Conservation (phyloP, 1,140 invertebrate species). For the Vollenhovia emeryi region DNA sequence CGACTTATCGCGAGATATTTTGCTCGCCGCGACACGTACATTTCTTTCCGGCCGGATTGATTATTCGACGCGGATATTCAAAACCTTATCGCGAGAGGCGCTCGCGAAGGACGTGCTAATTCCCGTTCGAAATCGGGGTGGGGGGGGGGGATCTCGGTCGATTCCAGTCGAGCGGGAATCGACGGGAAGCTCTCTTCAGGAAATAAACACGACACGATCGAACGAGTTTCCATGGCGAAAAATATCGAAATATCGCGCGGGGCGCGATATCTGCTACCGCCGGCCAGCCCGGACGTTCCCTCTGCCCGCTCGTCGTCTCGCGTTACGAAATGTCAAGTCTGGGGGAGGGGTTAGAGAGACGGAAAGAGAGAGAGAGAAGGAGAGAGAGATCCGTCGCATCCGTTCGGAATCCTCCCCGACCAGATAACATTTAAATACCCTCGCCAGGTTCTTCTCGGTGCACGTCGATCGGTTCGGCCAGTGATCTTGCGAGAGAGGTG, state of each 20-base stretch:
- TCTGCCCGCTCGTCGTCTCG: slow-evolving; percentile 16
- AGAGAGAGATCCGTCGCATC: slow-evolving; percentile 20
- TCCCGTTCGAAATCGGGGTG: background rate
- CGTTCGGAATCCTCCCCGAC: slow-evolving; percentile 20
- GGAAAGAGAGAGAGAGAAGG: slow-evolving; percentile 6
- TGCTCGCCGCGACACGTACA: background rate
- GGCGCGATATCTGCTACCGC: background rate
- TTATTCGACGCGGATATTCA: background rate
- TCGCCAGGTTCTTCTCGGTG: slow-evolving; percentile 64
- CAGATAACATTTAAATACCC: slow-evolving; percentile 68
- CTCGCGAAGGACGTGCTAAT: background rate
- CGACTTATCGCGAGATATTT: background rate
- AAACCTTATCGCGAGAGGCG: background rate
- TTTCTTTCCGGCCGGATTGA: background rate
- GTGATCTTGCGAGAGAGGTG: slow-evolving; percentile 22
- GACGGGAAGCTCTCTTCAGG: slow-evolving; percentile 5
- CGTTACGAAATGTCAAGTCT: slow-evolving; percentile 45
- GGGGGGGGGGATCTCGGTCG: background rate
- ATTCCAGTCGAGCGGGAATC: background rate
- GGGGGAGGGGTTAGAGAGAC: background rate
- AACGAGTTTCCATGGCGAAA: slow-evolving; percentile 44
- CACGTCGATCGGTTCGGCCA: slow-evolving; percentile 13
- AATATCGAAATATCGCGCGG: slow-evolving; percentile 7
- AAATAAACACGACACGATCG: slow-evolving; percentile 13
- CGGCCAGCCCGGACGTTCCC: slow-evolving; percentile 49